A percentile compares a stretch with the other conserved stretches of the same genome.
phyloP scores from a whole-genome alignment of 2,797 vertebrate species.

The Squalus acanthias region DNA sequence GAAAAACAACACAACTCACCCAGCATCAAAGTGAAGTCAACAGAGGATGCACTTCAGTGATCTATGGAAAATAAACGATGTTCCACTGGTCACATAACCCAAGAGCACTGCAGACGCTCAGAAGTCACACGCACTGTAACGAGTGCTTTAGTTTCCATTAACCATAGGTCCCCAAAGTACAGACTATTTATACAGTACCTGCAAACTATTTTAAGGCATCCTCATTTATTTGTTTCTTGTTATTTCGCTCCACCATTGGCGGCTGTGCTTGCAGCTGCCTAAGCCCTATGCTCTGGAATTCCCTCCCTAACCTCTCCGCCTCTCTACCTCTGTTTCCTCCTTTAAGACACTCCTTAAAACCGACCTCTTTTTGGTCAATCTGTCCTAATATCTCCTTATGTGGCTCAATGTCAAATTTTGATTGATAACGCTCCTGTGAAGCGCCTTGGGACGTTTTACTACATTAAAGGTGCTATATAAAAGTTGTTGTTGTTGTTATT shows the following conservation, averaged over 20 bases:
- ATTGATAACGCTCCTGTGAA: background rate
- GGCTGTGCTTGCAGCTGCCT: background rate
- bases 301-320: background rate
- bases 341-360: background rate
- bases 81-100: background rate
- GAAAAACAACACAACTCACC: background rate
- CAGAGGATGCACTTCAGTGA: background rate
- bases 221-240: slow-evolving; percentile 6
- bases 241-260: background rate
- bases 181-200: background rate
- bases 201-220: background rate
- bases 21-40: background rate
- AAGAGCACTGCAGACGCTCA: background rate
- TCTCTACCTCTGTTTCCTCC: background rate
- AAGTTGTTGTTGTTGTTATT: background rate
- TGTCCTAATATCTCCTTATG: background rate
- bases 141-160: background rate
- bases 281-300: background rate
- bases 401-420: background rate
- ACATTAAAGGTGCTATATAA: background rate
- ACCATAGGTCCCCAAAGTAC: background rate
- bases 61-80: slow-evolving; percentile 25
- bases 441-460: background rate
- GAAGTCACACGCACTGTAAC: background rate
- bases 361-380: background rate